Percentiles rank a stretch among this genome's conserved stretches.
Conservation (phyloP, 2,113 vertebrate species). For the Tragelaphus scriptus region DNA sequence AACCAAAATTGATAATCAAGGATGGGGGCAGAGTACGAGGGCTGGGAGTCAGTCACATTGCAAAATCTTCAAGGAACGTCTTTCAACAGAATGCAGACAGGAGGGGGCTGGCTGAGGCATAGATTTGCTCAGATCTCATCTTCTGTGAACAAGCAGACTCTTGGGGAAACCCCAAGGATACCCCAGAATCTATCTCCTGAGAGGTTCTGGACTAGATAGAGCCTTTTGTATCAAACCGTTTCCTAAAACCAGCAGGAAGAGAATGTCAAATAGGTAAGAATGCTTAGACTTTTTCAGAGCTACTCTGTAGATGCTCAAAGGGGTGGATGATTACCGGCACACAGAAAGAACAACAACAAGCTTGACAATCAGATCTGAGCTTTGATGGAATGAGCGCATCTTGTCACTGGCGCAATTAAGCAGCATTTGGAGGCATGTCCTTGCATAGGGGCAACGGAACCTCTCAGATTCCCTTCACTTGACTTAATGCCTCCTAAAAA, state of each 20-base stretch:
- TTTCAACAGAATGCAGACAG: background rate
- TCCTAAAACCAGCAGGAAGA: background rate
- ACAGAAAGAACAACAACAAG: background rate
- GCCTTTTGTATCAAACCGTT: background rate
- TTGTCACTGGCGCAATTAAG: background rate
- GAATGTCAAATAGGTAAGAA: background rate
- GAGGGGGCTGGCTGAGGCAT: background rate
- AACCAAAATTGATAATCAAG: background rate
- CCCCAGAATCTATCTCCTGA: background rate
- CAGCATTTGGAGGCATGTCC: background rate
- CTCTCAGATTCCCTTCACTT: background rate
- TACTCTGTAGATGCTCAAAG: background rate
- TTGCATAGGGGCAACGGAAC: too few species aligned
- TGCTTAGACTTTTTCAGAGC: background rate
- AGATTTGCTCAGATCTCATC: background rate
- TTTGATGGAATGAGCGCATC: background rate
- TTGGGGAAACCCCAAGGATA: background rate
- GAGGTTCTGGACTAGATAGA: background rate
- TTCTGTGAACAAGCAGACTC: background rate
- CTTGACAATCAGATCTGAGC: background rate
- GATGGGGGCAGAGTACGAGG: background rate
- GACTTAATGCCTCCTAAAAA: background rate
- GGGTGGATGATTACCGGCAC: background rate
- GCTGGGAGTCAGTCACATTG: background rate
- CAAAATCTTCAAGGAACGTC: background rate